Evolutionary conservation across 2,113 vertebrate species (phyloP).

Genomic region (Melanotaenia duboulayi): DNA sequence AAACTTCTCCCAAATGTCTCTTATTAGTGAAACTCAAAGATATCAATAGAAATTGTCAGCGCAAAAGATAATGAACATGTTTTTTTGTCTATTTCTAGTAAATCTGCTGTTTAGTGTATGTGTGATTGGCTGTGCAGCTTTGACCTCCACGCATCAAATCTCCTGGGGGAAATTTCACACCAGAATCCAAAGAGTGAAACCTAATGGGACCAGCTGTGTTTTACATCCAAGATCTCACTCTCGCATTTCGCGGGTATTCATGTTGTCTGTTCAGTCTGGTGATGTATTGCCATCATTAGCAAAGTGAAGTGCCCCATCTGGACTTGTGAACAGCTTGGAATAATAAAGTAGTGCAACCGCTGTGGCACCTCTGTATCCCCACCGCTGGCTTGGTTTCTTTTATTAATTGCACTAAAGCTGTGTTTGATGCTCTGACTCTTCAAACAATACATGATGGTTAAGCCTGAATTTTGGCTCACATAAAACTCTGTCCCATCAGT

Average conservation of each 20-base stretch:
- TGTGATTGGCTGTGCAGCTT: conserved; percentile 11
- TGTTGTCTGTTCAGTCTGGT: conserved; percentile 33
- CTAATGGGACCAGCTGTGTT: conserved; percentile 49
- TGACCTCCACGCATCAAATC: conserved; percentile 56
- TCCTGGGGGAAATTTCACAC: conserved; percentile 63
- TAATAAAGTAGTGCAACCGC: conserved; percentile 36
- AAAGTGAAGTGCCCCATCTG: conserved; percentile 50
- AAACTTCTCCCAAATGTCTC: background rate
- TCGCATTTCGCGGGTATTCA: conserved; percentile 24
- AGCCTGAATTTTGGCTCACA: background rate
- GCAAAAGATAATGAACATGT: conserved; percentile 45
- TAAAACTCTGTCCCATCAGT: background rate
- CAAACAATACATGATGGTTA: background rate
- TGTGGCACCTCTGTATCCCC: conserved; percentile 22
- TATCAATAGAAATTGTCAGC: background rate
- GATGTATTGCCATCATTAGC: conserved; percentile 55
- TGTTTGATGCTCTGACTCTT: background rate
- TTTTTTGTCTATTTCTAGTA: conserved; percentile 22
- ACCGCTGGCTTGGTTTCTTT: conserved; percentile 21
- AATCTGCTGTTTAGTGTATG: conserved; percentile 20
- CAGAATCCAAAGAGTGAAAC: conserved; percentile 46
- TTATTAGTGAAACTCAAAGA: background rate
- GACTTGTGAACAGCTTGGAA: conserved; percentile 41
- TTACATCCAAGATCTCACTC: conserved; percentile 40
- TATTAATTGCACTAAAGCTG: conserved; percentile 14